These are phyloP conservation scores for Drosophila neonasuta DNA, from an alignment of 2,888 invertebrate species.

Conservation along the genomic window DNA sequence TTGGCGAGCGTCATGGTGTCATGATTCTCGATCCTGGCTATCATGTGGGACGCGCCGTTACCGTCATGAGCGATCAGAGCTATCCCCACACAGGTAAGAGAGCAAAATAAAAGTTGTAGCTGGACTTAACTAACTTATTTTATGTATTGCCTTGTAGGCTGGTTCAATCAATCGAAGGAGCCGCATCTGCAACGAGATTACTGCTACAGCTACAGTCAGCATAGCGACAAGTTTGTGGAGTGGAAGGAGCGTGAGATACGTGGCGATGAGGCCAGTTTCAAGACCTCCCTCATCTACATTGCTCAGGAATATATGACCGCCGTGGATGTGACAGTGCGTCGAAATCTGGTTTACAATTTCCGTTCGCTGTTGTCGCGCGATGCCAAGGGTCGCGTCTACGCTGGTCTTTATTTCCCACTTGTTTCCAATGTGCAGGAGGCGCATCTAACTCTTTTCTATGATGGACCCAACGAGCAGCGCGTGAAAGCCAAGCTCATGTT, in stretches of 20 bases:
- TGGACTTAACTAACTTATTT: background rate
- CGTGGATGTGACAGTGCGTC: conserved; percentile 92
- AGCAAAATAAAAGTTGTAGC: background rate
- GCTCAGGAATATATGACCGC: conserved; percentile 90
- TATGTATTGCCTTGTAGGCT: conserved; percentile 83
- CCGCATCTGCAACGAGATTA: conserved; percentile 90
- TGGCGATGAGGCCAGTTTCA: conserved; percentile 85
- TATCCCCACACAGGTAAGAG: conserved; percentile 89
- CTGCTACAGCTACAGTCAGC: conserved; percentile 88
- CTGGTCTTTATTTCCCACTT: conserved; percentile 93
- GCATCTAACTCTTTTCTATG: conserved; percentile 90
- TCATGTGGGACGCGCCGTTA: conserved; percentile 92
- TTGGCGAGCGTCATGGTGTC: conserved; percentile 89
- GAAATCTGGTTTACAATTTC: conserved; percentile 92
- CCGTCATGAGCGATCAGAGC: conserved; percentile 91
- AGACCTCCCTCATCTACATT: conserved; percentile 90
- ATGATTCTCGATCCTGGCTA: conserved; percentile 95
- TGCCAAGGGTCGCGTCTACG: conserved; percentile 90
- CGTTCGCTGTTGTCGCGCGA: conserved; percentile 91
- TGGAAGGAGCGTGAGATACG: conserved; percentile 92
- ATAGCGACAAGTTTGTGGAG: conserved; percentile 89
- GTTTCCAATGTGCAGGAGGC: conserved; percentile 85
- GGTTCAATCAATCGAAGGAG: conserved; percentile 93
- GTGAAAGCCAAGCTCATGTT: conserved; percentile 90
- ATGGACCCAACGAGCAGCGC: conserved; percentile 85